phyloP scores from a whole-genome alignment of 64 coral and sea anemone genomes.

The Pocillopora verrucosa region DNA sequence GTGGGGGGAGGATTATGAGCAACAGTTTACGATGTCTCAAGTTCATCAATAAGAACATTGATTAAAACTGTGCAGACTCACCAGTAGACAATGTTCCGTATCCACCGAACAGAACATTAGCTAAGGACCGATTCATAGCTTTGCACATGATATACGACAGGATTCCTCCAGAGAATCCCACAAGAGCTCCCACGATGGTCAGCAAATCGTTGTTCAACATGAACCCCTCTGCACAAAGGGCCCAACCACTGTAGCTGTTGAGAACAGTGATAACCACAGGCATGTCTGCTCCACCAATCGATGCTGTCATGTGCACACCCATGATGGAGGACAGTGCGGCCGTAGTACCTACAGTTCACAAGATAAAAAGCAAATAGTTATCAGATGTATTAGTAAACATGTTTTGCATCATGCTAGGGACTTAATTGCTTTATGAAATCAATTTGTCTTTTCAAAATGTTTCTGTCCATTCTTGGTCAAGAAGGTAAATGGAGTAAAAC shows the following conservation, averaged over 20 bases:
- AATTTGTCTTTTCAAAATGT: too few relatives aligned
- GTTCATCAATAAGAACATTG: neutral
- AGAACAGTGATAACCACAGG: slow-evolving; percentile 98
- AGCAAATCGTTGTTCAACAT: slow-evolving; percentile 99
- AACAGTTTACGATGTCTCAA: too few relatives aligned
- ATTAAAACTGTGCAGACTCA: slow-evolving; percentile 35
- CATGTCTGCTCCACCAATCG: slow-evolving; percentile 98
- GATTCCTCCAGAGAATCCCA: slow-evolving; percentile 98
- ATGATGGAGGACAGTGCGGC: slow-evolving; percentile 88
- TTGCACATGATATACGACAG: slow-evolving; percentile 99
- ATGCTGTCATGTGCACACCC: slow-evolving; percentile 99
- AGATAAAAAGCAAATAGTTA: neutral
- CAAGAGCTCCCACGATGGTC: slow-evolving; percentile 96
- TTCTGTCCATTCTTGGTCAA: too few relatives aligned
- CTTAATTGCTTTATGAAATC: too few relatives aligned
- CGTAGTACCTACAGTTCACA: slow-evolving; percentile 60
- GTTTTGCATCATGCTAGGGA: too few relatives aligned
- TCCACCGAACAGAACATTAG: slow-evolving; percentile 93
- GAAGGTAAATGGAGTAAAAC: too few relatives aligned
- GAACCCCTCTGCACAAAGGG: slow-evolving; percentile 98
- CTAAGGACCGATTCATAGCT: slow-evolving; percentile 95
- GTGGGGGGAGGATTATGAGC: too few relatives aligned
- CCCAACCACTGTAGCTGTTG: slow-evolving; percentile 99
- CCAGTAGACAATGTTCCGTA: slow-evolving; percentile 97
- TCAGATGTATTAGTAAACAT: too few relatives aligned